phyloP scores from a whole-genome alignment of 2,797 vertebrate species.

The Jordanella pulchra region DNA sequence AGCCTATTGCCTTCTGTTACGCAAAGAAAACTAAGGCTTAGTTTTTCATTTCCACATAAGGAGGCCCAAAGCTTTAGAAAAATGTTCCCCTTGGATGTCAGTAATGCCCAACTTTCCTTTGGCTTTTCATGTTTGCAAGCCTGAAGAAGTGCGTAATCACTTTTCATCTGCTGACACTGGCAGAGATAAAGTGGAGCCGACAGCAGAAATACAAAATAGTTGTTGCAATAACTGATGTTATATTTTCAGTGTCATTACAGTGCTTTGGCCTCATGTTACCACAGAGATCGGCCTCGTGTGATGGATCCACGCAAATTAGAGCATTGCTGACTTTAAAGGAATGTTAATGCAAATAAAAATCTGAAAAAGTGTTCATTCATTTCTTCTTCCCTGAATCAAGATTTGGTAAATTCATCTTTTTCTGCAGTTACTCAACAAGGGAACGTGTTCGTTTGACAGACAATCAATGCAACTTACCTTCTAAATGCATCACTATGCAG shows the following conservation, averaged over 20 bases:
- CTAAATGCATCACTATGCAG: too few relatives aligned
- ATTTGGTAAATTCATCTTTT: background rate
- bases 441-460: too few relatives aligned
- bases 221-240: background rate
- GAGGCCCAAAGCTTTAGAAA: conserved; percentile 30
- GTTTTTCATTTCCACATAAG: conserved; percentile 55
- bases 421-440: background rate
- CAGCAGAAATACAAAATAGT: conserved; percentile 25
- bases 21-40: conserved; percentile 10
- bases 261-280: background rate
- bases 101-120: conserved; percentile 9
- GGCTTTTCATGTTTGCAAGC: conserved; percentile 23
- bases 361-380: background rate
- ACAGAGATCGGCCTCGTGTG: background rate
- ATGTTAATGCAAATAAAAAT: background rate
- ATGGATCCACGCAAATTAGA: background rate
- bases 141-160: conserved; percentile 26
- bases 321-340: background rate
- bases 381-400: background rate
- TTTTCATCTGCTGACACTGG: conserved; percentile 22
- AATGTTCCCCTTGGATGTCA: conserved; percentile 34
- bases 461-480: too few relatives aligned
- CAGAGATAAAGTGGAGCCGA: conserved; percentile 20
- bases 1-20: conserved; percentile 40
- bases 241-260: background rate